Percentiles rank a stretch among this genome's conserved stretches.
phyloP scores from a whole-genome alignment of 2,888 invertebrate genomes.

The Chymomyza caudatula region DNA sequence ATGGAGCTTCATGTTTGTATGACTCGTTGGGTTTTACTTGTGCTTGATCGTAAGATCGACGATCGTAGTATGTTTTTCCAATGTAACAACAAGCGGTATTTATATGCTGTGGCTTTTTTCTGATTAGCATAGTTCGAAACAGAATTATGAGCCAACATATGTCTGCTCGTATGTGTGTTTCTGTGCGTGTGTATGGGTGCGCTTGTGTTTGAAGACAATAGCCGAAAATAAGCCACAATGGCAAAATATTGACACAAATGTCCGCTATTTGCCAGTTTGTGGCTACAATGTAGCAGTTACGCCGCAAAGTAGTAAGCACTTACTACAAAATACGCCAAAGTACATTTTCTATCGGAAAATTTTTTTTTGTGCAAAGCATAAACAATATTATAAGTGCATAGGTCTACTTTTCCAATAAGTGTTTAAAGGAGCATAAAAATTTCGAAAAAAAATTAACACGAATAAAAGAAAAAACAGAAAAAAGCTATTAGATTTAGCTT shows the following conservation, averaged over 20 bases:
- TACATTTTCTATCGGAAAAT: too few species aligned
- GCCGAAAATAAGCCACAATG: background rate
- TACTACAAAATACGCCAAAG: background rate
- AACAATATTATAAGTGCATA: too few species aligned
- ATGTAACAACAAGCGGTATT: background rate
- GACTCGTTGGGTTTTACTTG: constrained; percentile 14
- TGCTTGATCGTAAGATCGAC: constrained; percentile 1
- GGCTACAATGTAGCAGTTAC: background rate
- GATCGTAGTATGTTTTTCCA: background rate
- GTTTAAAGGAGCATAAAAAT: too few species aligned
- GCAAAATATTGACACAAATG: constrained; percentile 27
- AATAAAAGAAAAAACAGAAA: too few species aligned
- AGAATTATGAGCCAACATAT: too few species aligned
- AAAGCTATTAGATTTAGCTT: too few species aligned
- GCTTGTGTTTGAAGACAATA: constrained; percentile 1
- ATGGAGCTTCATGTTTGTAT: constrained; percentile 25
- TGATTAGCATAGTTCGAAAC: background rate
- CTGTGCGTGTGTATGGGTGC: too few species aligned
- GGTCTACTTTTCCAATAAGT: too few species aligned
- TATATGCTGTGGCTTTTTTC: background rate
- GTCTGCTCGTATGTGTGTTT: too few species aligned
- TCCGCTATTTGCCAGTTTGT: background rate
- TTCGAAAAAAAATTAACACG: too few species aligned
- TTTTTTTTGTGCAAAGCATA: too few species aligned
- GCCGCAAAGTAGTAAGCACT: too few species aligned